These are phyloP conservation scores for Ethmia dodecea DNA, from an alignment of 2,888 invertebrate genomes.

Conservation along the genomic window DNA sequence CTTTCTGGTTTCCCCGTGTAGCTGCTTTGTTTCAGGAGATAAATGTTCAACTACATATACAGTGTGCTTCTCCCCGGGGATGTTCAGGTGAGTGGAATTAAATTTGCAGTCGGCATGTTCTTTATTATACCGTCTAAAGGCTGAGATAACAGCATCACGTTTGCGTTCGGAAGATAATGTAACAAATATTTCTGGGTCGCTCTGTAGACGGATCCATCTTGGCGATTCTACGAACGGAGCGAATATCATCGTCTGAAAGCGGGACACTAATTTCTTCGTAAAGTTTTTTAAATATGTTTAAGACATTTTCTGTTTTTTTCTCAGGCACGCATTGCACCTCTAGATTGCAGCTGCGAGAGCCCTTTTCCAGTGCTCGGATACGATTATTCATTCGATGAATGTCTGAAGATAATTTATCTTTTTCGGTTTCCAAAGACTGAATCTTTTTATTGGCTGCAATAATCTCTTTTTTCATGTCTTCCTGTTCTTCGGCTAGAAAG, in stretches of 20 bases:
- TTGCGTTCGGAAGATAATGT: conserved; percentile 8
- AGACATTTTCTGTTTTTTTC: conserved; percentile 5
- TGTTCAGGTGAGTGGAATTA: conserved; percentile 7
- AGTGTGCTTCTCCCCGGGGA: conserved; percentile 6
- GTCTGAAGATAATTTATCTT: conserved; percentile 2
- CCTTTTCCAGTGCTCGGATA: conserved; percentile 10
- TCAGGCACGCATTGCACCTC: conserved; percentile 16
- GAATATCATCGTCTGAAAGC: not conserved
- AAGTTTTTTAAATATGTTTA: conserved; percentile 4
- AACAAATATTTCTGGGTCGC: conserved; percentile 12
- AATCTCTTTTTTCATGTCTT: conserved; percentile 3
- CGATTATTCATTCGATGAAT: conserved; percentile 1
- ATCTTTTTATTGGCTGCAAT: conserved; percentile 3
- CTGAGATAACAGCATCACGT: conserved; percentile 17
- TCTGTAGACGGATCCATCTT: conserved; percentile 9
- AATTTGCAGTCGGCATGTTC: conserved; percentile 5
- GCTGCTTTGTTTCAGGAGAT: conserved; percentile 8
- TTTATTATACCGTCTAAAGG: conserved; percentile 15
- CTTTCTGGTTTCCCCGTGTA: conserved; percentile 4
- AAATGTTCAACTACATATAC: conserved; percentile 15
- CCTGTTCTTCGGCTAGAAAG: conserved; percentile 6
- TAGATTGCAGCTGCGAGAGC: conserved; percentile 11
- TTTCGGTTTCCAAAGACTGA: not conserved
- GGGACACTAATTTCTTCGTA: not conserved
- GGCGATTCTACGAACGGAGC: conserved; percentile 12